Percentiles rank a stretch among this genome's conserved stretches.
phyloP scores from a whole-genome alignment of 2,797 vertebrate species.

The Lacerta bilineata region DNA sequence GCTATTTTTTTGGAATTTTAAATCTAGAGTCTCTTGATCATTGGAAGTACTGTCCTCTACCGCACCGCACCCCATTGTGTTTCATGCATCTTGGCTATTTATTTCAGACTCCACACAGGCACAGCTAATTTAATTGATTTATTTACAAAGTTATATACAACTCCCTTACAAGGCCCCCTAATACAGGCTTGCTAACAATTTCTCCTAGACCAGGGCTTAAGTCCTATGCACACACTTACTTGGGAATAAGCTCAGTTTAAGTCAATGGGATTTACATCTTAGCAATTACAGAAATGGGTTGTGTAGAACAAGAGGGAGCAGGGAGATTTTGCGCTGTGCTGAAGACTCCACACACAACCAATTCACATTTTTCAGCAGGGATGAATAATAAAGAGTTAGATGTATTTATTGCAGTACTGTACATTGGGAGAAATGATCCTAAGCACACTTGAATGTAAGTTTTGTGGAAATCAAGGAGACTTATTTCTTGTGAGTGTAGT shows the following conservation, averaged over 20 bases:
- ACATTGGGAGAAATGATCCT: not conserved
- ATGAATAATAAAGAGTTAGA: not conserved
- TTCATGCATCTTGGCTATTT: not conserved
- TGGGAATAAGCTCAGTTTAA: not conserved
- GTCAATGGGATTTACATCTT: not conserved
- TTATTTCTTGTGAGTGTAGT: not conserved
- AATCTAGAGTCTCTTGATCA: not conserved
- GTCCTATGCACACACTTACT: not conserved
- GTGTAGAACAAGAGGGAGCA: not conserved
- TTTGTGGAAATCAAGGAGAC: not conserved
- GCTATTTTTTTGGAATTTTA: not conserved
- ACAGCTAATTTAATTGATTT: not conserved
- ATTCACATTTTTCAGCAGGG: not conserved
- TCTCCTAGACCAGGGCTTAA: not conserved
- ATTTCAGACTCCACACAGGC: not conserved
- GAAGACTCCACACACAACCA: not conserved
- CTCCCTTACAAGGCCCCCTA: not conserved
- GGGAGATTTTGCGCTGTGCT: not conserved
- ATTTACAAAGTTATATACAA: not conserved
- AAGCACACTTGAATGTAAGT: not conserved
- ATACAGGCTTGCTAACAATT: not conserved
- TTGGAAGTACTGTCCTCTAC: no score
- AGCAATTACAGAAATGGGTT: not conserved
- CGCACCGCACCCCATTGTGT: not conserved
- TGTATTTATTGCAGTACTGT: not conserved